Percentiles rank a stretch among this genome's conserved stretches.
These are phyloP conservation scores for Amiota minor DNA, from an alignment of 2,888 invertebrate genomes.

Conservation along the genomic window DNA sequence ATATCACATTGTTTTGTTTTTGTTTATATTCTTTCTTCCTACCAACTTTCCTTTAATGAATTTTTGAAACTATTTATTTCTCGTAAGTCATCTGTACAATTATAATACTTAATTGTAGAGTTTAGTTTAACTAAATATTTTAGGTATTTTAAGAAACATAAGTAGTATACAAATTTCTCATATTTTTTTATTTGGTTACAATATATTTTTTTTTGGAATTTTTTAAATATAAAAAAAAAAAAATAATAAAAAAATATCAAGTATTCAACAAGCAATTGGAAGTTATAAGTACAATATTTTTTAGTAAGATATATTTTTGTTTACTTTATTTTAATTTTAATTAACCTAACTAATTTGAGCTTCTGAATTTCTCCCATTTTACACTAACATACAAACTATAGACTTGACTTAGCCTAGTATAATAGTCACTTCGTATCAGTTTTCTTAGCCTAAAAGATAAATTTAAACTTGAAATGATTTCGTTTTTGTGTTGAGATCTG, in stretches of 20 bases:
- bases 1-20: conserved; percentile 55
- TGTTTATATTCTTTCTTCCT: conserved; percentile 43
- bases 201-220: not conserved
- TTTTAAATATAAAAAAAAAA: not conserved
- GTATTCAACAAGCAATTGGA: conserved; percentile 1
- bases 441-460: not conserved
- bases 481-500: not conserved
- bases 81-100: not conserved
- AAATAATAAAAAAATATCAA: not conserved
- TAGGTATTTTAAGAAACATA: too few species aligned
- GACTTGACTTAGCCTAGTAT: conserved; percentile 15
- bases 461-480: not conserved
- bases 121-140: not conserved
- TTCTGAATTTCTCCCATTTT: not conserved
- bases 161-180: too few species aligned
- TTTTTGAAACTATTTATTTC: not conserved
- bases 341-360: conserved; percentile 21
- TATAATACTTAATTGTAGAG: not conserved
- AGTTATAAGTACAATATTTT: conserved; percentile 8
- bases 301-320: not conserved
- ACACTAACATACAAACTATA: not conserved
- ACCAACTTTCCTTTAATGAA: not conserved
- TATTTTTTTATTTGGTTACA: not conserved
- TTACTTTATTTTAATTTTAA: not conserved
- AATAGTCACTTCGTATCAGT: conserved; percentile 13